Evolutionary conservation across 1,140 invertebrate genomes (phyloP), one percentile per base, ranked within the genome.

Genomic region (Elysia chlorotica): DNA sequence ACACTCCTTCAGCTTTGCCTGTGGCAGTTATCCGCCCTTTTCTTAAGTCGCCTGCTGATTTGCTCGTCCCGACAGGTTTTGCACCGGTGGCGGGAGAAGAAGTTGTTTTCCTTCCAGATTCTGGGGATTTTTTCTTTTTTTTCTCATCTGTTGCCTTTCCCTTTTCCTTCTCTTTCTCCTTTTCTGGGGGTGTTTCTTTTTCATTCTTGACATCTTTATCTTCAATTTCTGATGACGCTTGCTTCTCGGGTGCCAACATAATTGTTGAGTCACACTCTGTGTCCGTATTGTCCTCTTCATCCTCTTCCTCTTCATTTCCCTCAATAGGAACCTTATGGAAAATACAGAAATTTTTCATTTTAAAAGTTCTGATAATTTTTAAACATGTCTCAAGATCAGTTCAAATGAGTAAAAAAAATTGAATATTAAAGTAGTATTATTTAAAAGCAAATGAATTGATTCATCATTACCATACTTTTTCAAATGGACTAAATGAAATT

Each of bases 261-360:
- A 36, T 35, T n/a, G 53, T 54, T 5, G 53, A 61, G 41, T 73
- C 65, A 59, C 53, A 36, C 30, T 73, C 72, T 30, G 41, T 33
- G 28, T 66, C 53, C 28, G 53, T 61, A 19, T 30, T 48, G 25
- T 66, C 65, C 36, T 67, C 72, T 36, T 73, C 41, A 37, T 57
- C 65, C 19, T 59, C 53, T 28, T n/a, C 31, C 5, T 54, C 38
- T 19, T 1, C 30, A 4, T 61, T 33, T 4, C 37, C 54, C 28
- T 41, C 48, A 10, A 31, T 61, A 10, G 5, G 1, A 10, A 67
- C 65, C 30, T 57, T 21, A 14, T 23, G 5, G 21, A 31, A 19
- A n/a, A n/a, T n/a, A n/a, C n/a, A n/a, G n/a, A n/a, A n/a, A n/a
- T n/a, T n/a, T n/a, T n/a, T n/a, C n/a, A n/a, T n/a, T n/a, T n/a